phyloP scores from a whole-genome alignment of 2,888 invertebrate genomes.

The Bruchidius siliquastri region DNA sequence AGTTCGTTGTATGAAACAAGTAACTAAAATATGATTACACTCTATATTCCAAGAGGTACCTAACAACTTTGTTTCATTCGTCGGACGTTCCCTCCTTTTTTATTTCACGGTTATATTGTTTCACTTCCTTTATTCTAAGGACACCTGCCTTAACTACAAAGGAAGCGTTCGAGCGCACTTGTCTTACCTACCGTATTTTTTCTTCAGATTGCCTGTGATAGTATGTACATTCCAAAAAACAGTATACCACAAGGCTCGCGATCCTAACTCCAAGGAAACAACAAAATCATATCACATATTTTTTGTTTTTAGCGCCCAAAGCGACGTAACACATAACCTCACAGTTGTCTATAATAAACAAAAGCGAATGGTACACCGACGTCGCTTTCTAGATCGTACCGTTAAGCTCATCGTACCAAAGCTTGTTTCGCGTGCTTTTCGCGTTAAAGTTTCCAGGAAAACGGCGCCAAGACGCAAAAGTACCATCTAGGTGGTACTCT shows the following conservation, averaged over 20 bases:
- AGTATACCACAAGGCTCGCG: not conserved
- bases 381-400: not conserved
- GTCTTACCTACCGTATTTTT: slow-evolving; percentile 12
- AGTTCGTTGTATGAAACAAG: too few species aligned
- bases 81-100: not conserved
- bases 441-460: not conserved
- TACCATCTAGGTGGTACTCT: not conserved
- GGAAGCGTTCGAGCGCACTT: not conserved
- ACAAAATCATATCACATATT: not conserved
- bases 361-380: not conserved
- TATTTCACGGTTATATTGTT: not conserved
- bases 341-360: not conserved
- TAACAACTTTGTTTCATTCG: not conserved
- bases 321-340: not conserved
- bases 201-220: slow-evolving; percentile 6
- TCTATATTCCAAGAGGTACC: too few species aligned
- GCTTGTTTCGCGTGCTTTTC: not conserved
- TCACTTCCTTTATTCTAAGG: not conserved
- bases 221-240: not conserved
- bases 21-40: too few species aligned
- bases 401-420: not conserved
- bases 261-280: not conserved
- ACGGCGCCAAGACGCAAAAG: not conserved
- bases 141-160: not conserved
- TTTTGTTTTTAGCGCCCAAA: not conserved